Evolutionary conservation across 2,113 vertebrate genomes (phyloP), one percentile per base, ranked within the genome.

Genomic region (Lipotes vexillifer): DNA sequence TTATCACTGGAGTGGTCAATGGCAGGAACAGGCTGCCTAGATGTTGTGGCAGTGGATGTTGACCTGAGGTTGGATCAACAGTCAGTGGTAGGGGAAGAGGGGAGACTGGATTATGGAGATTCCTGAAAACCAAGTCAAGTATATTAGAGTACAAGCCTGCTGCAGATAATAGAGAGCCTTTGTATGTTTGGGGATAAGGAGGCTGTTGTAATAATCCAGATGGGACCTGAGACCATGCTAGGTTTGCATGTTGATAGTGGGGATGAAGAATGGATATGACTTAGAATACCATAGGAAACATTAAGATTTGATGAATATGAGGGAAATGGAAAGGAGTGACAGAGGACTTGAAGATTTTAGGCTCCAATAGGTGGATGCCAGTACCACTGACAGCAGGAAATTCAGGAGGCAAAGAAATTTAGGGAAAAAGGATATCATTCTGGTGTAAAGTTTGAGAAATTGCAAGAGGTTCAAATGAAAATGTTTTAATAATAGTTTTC

Each of bases 391-490:
- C 36, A 41, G 27, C 11, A 91, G 75, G 82, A 91, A 57, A 88
- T 88, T 77, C 31, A 88, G 52, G 61, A 71, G 15, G 25, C 61
- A 93, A 90, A 86, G 21, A 12, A 88, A 46, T 91, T 46, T 82
- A 20, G 36, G 61, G 23, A 8, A 36, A 86, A 95, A 77, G 33
- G 8, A 18, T 27, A 93, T 61, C 29, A 59, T 69, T 86, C 61
- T 83, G 81, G 29, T 46, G 3, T 87, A 27, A 84, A 52, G 36
- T 87, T 52, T 95, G 66, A 93, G 31, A 90, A 46, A 44, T 25
- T 82, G 2, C 23, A 82, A 88, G 88, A 84, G 14, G 93, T 75
- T 87, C 59, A 63, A 69, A 87, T 95, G 41, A 86, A 82, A 97
- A 71, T 61, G 2, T 31, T 89, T 90, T 93, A 77, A 63, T 71